Base-by-base conservation (phyloP, 2,888 invertebrate genomes). In the Hybos culiciformis region DNA sequence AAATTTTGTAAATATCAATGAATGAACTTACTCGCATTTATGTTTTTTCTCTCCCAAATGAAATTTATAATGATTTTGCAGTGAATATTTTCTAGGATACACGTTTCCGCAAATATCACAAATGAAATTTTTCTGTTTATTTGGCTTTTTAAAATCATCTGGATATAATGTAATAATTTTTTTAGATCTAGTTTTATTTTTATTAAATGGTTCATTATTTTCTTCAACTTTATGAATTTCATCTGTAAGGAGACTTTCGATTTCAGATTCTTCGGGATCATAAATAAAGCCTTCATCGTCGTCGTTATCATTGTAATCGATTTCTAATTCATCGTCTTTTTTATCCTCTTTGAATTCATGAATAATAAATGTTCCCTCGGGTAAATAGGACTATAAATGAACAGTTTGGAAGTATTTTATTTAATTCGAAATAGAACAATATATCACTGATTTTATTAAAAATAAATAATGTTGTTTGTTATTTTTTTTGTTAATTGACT, bases 51-150 rank as follows among this genome's bases (percentile, higher is more conserved):
- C 65, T 23, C 60, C 56, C n/a, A 60, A 59, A 54, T 66, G 67
- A 14, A 67, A 53, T 24, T 63, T 54, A 61, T 64, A 61, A 46
- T 67, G 66, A 0, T 59, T 57, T 37, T 61, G 62, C 17, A 67
- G 47, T 2, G 61, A 58, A 45, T 62, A 63, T 34, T 63, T 60
- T 4, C 62, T 56, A 9, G 58, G 56, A 49, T 66, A 66, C 1
- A 53, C 56, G 44, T 66, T 66, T 3, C 65, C 66, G 44, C 66
- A 66, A 4, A 65, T 48, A 14, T 60, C 58, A 46, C 66, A 66
- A 17, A 62, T 56, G 48, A 64, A 19, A 20, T 19, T 19, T 21
- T 36, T 19, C 21, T 20, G 19, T 14, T 36, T 12, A 14, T 14
- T 36, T 7, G 12, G 11, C 3, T 9, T 5, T 32, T 36, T 12